Evolutionary conservation across 2,113 vertebrate species (phyloP), one percentile per base, ranked within the genome.

Genomic region (Sceloporus undulatus): DNA sequence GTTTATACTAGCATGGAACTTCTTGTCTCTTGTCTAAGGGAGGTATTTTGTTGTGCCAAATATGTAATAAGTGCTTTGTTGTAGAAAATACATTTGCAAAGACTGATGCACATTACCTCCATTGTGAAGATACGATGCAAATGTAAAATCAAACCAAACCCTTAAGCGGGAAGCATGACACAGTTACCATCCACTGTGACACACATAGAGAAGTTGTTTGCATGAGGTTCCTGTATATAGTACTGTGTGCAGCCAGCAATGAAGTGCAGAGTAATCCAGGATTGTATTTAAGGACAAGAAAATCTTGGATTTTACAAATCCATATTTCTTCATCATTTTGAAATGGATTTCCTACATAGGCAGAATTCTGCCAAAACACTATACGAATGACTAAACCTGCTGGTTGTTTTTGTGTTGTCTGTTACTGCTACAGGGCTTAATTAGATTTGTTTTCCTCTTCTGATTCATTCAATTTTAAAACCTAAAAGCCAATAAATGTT

Each of bases 381-480:
- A 59, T 14, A 54, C 65, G 52, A 68, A 79, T 79, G 40, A 14
- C 19, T 86, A 66, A 79, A 82, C 27, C 25, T 25, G 18, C 14
- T 18, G 14, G 8, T 21, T 25, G 19, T 79, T 21, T 79, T 54
- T 86, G 42, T 86, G 65, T 70, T 54, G 8, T 25, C 62, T 68
- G 48, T 14, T 79, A 52, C 11, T 79, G 29, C 66, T 54, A 56
- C 29, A 18, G 56, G 42, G 59, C 25, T 48, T 82, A 82, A 48
- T 86, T 79, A 68, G 75, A 65, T 48, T 18, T n/a, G 4, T 54
- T 77, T 52, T 76, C 65, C 84, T 42, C 42, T 48, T 59, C 34
- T 38, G 19, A 77, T 77, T 77, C 76, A 66, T 38, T 85, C 59
- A n/a, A 0, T 27, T 85, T 66, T 85, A 77, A 74, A 85, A 77